phyloP scores from a whole-genome alignment of 2,113 vertebrate species.

The Gobio gobio region DNA sequence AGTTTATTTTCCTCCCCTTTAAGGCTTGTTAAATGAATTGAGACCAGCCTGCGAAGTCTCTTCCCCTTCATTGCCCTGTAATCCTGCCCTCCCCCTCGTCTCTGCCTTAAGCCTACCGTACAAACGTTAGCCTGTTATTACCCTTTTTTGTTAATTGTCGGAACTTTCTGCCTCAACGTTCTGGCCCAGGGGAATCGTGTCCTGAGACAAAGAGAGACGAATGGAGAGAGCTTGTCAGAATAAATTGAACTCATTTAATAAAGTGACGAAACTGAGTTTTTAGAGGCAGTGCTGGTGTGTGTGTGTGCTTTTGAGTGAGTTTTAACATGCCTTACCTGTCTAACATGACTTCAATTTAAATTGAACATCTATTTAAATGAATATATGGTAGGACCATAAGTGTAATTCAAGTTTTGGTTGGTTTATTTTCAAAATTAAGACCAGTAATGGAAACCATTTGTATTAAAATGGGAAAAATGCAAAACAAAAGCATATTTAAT shows the following conservation, averaged over 20 bases:
- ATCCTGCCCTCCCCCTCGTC: neutral
- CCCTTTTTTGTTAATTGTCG: neutral
- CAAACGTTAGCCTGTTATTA: neutral
- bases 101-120: conserved; percentile 19
- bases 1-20: conserved; percentile 3
- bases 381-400: neutral
- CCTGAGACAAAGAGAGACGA: conserved; percentile 50
- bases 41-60: conserved; percentile 1
- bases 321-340: neutral
- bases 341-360: neutral
- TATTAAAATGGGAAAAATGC: neutral
- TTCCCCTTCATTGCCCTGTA: neutral
- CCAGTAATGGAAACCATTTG: neutral
- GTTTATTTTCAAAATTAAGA: too few species aligned
- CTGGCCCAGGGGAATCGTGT: conserved; percentile 56
- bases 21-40: conserved; percentile 30
- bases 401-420: neutral
- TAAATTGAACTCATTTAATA: conserved; percentile 76
- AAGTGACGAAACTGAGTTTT: conserved; percentile 63
- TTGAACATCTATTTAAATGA: neutral
- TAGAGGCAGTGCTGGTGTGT: neutral
- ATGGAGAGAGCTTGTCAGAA: conserved; percentile 61
- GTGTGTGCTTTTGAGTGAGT: conserved; percentile 2
- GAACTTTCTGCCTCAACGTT: conserved; percentile 44
- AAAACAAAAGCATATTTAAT: neutral